These are phyloP conservation scores for Rhimphoctona megacephalus DNA, from an alignment of 2,888 invertebrate genomes.

Conservation along the genomic window DNA sequence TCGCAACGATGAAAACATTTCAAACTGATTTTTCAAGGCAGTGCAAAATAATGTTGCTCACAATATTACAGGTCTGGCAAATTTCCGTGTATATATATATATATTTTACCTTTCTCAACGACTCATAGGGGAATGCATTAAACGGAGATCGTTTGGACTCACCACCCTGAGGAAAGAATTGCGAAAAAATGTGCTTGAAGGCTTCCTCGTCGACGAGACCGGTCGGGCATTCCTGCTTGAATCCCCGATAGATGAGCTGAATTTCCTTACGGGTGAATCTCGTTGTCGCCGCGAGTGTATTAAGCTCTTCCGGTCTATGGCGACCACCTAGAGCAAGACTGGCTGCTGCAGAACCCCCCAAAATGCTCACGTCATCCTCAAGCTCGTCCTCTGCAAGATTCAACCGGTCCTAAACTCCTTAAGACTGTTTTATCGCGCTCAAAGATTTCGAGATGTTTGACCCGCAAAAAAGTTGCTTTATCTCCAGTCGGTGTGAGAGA, in stretches of 20 bases:
- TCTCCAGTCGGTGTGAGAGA: conserved; percentile 70
- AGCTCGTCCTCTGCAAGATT: conserved; percentile 90
- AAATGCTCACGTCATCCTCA: conserved; percentile 87
- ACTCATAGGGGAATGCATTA: not conserved
- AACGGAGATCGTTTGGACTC: conserved; percentile 67
- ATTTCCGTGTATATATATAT: not conserved
- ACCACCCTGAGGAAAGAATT: conserved; percentile 97
- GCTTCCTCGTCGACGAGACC: conserved; percentile 95
- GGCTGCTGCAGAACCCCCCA: conserved; percentile 81
- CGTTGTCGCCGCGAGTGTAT: conserved; percentile 91
- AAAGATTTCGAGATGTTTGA: conserved; percentile 74
- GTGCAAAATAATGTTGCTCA: not conserved
- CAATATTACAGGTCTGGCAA: not conserved
- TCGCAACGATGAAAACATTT: too few species aligned
- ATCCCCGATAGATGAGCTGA: conserved; percentile 95
- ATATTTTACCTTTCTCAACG: conserved; percentile 12
- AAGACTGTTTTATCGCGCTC: conserved; percentile 79
- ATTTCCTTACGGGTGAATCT: conserved; percentile 94
- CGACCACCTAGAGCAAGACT: conserved; percentile 86
- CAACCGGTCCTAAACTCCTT: conserved; percentile 75
- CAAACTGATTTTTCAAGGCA: not conserved
- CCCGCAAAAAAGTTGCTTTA: conserved; percentile 55
- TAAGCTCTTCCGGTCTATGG: conserved; percentile 93
- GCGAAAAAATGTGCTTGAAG: conserved; percentile 94
- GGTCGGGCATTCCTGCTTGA: conserved; percentile 95